A percentile compares a stretch with the other conserved stretches of the same genome.
phyloP scores from a whole-genome alignment of 2,113 vertebrate genomes.

The Ancistrus triradiatus region DNA sequence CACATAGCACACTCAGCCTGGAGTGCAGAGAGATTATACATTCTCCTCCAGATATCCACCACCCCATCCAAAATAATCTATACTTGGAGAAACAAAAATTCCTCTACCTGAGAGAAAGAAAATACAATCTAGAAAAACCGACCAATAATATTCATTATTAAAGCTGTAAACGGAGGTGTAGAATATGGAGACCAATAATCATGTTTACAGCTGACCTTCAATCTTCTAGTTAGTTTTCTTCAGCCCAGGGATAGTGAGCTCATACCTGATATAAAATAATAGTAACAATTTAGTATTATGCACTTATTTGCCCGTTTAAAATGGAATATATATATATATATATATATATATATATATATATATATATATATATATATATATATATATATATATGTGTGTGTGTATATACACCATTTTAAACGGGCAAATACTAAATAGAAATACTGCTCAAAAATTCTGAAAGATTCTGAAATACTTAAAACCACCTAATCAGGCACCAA shows the following conservation, averaged over 20 bases:
- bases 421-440: no score
- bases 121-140: neutral
- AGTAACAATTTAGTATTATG: no score
- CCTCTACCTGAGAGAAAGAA: conserved; percentile 2
- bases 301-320: no score
- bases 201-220: neutral
- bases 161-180: conserved; percentile 2
- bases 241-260: conserved; percentile 62
- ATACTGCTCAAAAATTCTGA: no score
- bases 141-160: neutral
- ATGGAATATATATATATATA: no score
- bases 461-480: no score
- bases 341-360: no score
- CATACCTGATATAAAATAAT: no score
- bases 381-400: no score
- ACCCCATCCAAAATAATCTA: neutral
- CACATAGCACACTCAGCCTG: neutral
- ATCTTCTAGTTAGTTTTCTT: conserved; percentile 47
- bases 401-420: no score
- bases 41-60: neutral
- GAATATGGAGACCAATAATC: neutral
- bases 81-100: neutral
- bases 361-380: no score
- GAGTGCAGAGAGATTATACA: neutral
- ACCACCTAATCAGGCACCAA: no score